Percentiles rank a stretch among this genome's conserved stretches.
phyloP scores from a whole-genome alignment of 2,888 invertebrate species.

The Ischnura elegans region DNA sequence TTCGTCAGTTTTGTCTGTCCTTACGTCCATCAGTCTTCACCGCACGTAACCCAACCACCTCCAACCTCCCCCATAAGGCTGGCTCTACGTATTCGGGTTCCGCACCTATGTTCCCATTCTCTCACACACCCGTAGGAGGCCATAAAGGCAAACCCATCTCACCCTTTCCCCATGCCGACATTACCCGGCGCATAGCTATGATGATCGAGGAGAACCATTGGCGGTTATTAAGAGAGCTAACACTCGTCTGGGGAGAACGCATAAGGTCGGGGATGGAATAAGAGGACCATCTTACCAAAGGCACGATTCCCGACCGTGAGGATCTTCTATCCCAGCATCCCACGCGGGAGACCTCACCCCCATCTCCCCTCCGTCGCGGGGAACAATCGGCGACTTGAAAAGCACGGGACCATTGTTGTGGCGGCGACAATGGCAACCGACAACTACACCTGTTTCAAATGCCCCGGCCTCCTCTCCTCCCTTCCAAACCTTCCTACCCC shows the following conservation, averaged over 20 bases:
- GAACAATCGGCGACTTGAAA: constrained; percentile 64
- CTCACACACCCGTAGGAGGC: not conserved
- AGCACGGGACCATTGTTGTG: constrained; percentile 57
- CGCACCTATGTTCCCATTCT: not conserved
- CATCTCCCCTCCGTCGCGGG: not conserved
- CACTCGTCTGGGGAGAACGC: not conserved
- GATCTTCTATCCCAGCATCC: not conserved
- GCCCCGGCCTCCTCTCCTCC: not conserved
- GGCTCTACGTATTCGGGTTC: not conserved
- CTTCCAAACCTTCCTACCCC: not conserved
- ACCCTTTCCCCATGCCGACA: not conserved
- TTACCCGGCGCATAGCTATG: constrained; percentile 63
- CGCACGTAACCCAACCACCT: not conserved
- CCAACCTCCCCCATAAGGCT: not conserved
- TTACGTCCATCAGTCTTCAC: not conserved
- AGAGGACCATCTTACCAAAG: not conserved
- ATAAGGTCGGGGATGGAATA: not conserved
- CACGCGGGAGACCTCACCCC: not conserved
- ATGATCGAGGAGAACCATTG: constrained; percentile 41
- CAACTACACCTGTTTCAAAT: constrained; percentile 65
- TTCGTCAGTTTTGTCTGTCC: constrained; percentile 5
- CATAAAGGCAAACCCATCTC: not conserved
- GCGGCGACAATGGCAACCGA: constrained; percentile 60
- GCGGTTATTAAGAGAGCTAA: constrained; percentile 36
- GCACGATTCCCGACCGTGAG: not conserved